Evolutionary conservation across 2,113 vertebrate species (phyloP), one percentile per base, ranked within the genome.

Genomic region (Empidonax traillii): DNA sequence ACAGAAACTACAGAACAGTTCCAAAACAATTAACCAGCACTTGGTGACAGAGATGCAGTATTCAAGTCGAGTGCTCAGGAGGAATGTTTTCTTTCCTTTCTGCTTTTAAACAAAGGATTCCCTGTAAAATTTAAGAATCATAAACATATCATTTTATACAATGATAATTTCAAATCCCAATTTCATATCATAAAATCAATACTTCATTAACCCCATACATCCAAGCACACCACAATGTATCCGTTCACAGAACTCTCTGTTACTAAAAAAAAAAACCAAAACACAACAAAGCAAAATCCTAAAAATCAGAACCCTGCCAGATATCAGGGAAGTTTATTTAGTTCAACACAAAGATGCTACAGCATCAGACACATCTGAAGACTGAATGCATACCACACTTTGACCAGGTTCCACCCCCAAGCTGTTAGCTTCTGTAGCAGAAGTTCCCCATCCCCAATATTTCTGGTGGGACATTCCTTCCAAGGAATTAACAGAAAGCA

Each of bases 311-410:
- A 27, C 9, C 43, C 55, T 87, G n/a, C 3, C 46, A 67, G 39
- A 74, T 63, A 51, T 24, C 12, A 4, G 11, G 16, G 7, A 58
- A 46, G 14, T 9, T 79, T 43, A 28, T 31, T 18, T 6, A 52
- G 24, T 53, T 77, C 31, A 49, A 69, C n/a, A 47, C 53, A 27
- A 49, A 74, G 67, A 53, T 61, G 44, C 52, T 51, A 4, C 43
- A 52, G 44, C 17, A 20, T 8, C 92, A 77, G 46, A 31, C 53
- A 14, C 15, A 59, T 65, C 37, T 33, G n/a, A 66, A 58, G 59
- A 53, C 8, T 11, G 12, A 66, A 66, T 1, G 5, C 0, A 1
- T 1, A 8, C 10, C 55, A 46, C 17, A 14, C 22, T 49, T 17
- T 0, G 8, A n/a, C 25, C 31, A 41, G 41, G 41, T 13, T 33